Percentiles rank a stretch among this genome's conserved stretches.
Conservation (phyloP, 2,888 invertebrate species). For the Xylophagus ater region DNA sequence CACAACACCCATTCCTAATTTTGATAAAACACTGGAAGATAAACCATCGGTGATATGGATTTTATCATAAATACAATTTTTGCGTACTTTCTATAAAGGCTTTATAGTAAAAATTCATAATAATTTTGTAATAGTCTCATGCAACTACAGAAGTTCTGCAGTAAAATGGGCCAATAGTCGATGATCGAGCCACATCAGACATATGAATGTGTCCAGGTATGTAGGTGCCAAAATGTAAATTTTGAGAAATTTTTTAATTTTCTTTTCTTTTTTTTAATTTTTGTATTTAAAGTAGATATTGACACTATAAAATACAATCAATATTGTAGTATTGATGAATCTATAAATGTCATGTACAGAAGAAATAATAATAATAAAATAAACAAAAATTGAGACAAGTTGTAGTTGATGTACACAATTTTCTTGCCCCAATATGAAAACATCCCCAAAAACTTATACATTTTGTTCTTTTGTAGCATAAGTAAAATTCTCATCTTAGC, state of each 20-base stretch:
- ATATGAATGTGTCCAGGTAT: conserved; percentile 10
- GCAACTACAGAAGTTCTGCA: conserved; percentile 20
- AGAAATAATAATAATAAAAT: conserved; percentile 14
- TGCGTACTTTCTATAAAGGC: too few relatives aligned
- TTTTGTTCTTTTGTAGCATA: too few relatives aligned
- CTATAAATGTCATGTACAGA: conserved; percentile 2
- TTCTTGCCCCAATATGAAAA: conserved; percentile 14
- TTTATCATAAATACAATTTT: too few relatives aligned
- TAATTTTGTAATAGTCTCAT: too few relatives aligned
- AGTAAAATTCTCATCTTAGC: too few relatives aligned
- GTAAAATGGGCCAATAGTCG: conserved; percentile 16
- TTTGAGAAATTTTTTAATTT: too few relatives aligned
- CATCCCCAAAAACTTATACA: too few relatives aligned
- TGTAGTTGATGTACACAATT: conserved; percentile 17
- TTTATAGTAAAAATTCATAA: too few relatives aligned
- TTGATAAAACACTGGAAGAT: too few relatives aligned
- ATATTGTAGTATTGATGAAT: conserved; percentile 1
- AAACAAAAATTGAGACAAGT: conserved; percentile 12
- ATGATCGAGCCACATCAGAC: conserved; percentile 13
- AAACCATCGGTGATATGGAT: too few relatives aligned
- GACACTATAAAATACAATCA: not conserved
- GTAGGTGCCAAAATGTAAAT: conserved; percentile 14
- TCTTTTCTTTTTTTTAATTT: not conserved
- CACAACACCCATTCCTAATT: too few relatives aligned
- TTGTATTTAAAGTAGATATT: not conserved